Evolutionary conservation across 2,888 invertebrate species (phyloP).

Genomic region (Pyrochroa serraticornis): DNA sequence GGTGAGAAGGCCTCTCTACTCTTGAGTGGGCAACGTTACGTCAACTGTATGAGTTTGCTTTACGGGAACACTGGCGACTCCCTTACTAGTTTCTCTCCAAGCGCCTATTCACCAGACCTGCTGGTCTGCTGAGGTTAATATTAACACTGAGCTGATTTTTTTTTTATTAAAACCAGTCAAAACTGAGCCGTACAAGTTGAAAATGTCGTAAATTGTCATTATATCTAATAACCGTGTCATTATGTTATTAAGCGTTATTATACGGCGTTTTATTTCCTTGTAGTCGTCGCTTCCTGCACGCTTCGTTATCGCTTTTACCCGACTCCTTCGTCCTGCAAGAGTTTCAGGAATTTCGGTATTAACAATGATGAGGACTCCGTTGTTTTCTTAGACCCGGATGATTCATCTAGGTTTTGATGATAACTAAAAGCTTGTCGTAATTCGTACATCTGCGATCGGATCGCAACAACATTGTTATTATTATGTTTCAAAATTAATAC

Average conservation of each 20-base stretch:
- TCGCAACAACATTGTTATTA: neutral
- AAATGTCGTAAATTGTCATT: constrained; percentile 10
- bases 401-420: neutral
- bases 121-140: no score
- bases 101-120: no score
- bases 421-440: neutral
- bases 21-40: no score
- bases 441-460: neutral
- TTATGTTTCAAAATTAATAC: neutral
- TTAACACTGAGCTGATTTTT: neutral
- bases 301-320: neutral
- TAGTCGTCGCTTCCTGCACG: neutral
- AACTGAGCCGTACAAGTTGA: neutral
- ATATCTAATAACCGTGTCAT: constrained; percentile 11
- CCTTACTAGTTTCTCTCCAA: no score
- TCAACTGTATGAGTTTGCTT: no score
- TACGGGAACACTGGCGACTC: no score
- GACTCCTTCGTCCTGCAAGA: no score
- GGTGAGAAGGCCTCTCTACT: no score
- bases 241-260: constrained; percentile 17
- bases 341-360: neutral
- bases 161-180: neutral
- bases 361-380: neutral
- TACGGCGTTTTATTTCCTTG: constrained; percentile 4
- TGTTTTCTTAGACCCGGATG: constrained; percentile 1